Base-by-base conservation (phyloP, 2,888 invertebrate genomes). In the Pyrgus malvae region DNA sequence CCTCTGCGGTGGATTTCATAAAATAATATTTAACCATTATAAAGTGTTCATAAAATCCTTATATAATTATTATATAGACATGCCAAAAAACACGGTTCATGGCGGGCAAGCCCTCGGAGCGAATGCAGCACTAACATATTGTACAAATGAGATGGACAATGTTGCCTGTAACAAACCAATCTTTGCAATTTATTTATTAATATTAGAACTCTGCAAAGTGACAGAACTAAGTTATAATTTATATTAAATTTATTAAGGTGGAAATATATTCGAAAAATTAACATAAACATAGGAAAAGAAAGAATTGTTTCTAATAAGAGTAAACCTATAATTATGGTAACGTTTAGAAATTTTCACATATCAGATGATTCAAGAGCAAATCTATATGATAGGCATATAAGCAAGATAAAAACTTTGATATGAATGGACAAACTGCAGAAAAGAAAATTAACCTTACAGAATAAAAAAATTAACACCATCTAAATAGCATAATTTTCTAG, bases 11-110 rank as follows among this genome's bases (percentile, higher is more conserved):
- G 51, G 48, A 55, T 51, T 57, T 53, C 29, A 48, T 48, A 48
- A 25, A 23, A 50, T 41, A 49, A 51, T 29, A 51, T 38, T 45
- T 53, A 53, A 53, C 53, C 45, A 27, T 31, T 25, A 53, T 53
- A 45, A 53, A 53, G 45, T 53, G 44, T 38, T 45, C 53, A 53
- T 53, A 53, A 53, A 53, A 44, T 51, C 45, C 51, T 51, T 51
- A 51, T 35, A 23, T 35, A 35, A 27, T 42, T 9, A 33, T 50
- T 37, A 44, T 23, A 51, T 31, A 41, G 40, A 41, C 33, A 27
- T 35, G 33, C 21, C 33, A 23, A 21, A 11, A 42, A 17, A 42
- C 25, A 40, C 41, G 23, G 3, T 11, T 33, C 9, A 42, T 37
- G 35, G 31, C 23, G 25, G 44, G 40, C n/a, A 19, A 23, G 42